phyloP scores from a whole-genome alignment of 2,113 vertebrate species.

The Oryzias melastigma region DNA sequence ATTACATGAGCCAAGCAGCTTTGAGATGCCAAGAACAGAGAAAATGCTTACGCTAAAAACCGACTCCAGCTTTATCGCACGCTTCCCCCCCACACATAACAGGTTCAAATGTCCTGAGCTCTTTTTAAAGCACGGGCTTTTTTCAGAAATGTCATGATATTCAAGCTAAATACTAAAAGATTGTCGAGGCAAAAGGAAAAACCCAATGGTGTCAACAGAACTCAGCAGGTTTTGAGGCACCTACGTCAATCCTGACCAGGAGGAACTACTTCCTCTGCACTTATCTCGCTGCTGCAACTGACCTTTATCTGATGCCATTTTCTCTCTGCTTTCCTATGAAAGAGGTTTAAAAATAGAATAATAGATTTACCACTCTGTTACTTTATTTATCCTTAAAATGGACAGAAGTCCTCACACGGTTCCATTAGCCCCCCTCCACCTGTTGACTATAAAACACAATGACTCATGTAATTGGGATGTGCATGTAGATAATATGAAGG shows the following conservation, averaged over 20 bases:
- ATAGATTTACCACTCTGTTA: slow-evolving; percentile 61
- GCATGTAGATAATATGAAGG: slow-evolving; percentile 27
- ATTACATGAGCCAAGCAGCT: slow-evolving; percentile 14
- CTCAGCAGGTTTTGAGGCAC: slow-evolving; percentile 17
- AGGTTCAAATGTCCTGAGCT: slow-evolving; percentile 27
- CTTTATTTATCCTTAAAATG: slow-evolving; percentile 54
- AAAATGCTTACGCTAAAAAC: slow-evolving; percentile 14
- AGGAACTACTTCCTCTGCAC: slow-evolving; percentile 17
- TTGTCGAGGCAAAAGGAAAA: not conserved
- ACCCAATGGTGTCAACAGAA: slow-evolving; percentile 2
- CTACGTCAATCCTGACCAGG: slow-evolving; percentile 1
- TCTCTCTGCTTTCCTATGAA: slow-evolving; percentile 50
- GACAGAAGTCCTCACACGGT: slow-evolving; percentile 30
- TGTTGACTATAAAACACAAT: slow-evolving; percentile 31
- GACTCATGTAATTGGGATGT: slow-evolving; percentile 52
- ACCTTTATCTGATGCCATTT: slow-evolving; percentile 10
- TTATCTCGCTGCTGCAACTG: slow-evolving; percentile 12
- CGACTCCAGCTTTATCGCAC: slow-evolving; percentile 11
- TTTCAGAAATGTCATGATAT: slow-evolving; percentile 41
- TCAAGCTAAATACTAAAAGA: slow-evolving; percentile 27
- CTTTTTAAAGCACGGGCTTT: slow-evolving; percentile 17
- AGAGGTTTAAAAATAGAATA: slow-evolving; percentile 58
- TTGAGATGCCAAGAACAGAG: slow-evolving; percentile 8
- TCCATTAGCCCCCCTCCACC: slow-evolving; percentile 46
- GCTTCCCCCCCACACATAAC: not conserved